Base-by-base conservation (phyloP, 2,113 vertebrate species). In the Albula goreensis region DNA sequence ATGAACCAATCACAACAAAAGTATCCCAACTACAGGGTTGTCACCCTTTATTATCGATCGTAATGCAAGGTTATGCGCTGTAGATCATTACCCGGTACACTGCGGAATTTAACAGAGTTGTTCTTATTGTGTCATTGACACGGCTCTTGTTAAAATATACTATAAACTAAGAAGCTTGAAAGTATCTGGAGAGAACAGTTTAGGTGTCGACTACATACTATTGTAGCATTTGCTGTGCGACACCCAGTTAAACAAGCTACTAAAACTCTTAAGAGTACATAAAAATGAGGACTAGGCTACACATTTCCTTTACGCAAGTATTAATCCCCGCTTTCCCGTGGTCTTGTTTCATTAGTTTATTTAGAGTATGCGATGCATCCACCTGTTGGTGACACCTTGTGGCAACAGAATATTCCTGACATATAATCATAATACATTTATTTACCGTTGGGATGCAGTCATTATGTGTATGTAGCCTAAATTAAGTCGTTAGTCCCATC, bases 11-110 rank as follows among this genome's bases (percentile, higher is more conserved):
- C 91, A 92, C 88, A 94, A 93, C 74, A 93, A 93, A 93, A 66
- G 89, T 85, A 85, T 94, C 95, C 91, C 96, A 95, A 94, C 92
- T 94, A 83, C 56, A 57, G 80, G 81, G 49, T 19, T 79, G n/a
- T 52, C 41, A 48, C 17, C 50, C 19, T 82, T 83, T 15, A 12
- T 25, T 81, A 84, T 66, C 60, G 60, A 19, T 22, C 22, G 15
- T 4, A 11, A 9, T 74, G 70, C 70, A 74, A 74, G n/a, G 70
- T 74, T 74, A 74, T 9, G 22, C 70, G 9, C 70, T 74, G n/a
- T 74, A 7, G n/a, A 25, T 74, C 63, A n/a, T 74, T 74, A 8
- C 8, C 8, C 11, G 22, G 2, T 31, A 9, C n/a, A 74, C 70
- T 70, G 7, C 63, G 1, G 63, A 60, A 60, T 12, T 60, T 60